Conservation (phyloP, 2,113 vertebrate genomes). For the Chaetodon auriga region DNA sequence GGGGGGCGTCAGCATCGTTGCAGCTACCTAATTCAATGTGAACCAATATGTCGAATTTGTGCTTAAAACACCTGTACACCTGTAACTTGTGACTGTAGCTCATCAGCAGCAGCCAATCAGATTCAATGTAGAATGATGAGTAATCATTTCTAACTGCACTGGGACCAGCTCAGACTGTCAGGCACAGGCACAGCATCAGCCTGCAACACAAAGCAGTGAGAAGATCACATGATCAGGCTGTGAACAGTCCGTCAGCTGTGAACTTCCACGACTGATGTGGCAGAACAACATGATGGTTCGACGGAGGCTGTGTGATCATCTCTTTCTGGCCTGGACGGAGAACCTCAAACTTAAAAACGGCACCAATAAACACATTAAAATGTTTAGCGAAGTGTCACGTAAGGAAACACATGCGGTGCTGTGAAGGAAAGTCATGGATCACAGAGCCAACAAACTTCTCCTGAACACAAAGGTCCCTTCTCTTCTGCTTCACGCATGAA, state of each 20-base stretch:
- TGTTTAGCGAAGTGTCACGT: slow-evolving; percentile 2
- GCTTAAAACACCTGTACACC: background rate
- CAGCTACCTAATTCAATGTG: too few species aligned
- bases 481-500: slow-evolving; percentile 53
- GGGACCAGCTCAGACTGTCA: background rate
- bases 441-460: background rate
- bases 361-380: background rate
- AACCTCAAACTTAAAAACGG: background rate
- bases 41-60: too few species aligned
- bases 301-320: too few species aligned
- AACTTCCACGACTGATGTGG: background rate
- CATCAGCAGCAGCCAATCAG: background rate
- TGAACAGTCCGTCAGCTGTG: background rate
- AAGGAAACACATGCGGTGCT: slow-evolving; percentile 1
- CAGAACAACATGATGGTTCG: background rate
- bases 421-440: background rate
- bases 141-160: background rate
- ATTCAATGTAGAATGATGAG: background rate
- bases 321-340: background rate
- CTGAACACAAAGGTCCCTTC: slow-evolving; percentile 17
- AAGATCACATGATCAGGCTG: background rate
- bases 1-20: too few species aligned
- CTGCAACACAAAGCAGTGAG: background rate
- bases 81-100: too few species aligned
- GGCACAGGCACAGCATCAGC: background rate